Evolutionary conservation across 2,888 invertebrate genomes (phyloP).

Genomic region (Nemapogon koenigi): DNA sequence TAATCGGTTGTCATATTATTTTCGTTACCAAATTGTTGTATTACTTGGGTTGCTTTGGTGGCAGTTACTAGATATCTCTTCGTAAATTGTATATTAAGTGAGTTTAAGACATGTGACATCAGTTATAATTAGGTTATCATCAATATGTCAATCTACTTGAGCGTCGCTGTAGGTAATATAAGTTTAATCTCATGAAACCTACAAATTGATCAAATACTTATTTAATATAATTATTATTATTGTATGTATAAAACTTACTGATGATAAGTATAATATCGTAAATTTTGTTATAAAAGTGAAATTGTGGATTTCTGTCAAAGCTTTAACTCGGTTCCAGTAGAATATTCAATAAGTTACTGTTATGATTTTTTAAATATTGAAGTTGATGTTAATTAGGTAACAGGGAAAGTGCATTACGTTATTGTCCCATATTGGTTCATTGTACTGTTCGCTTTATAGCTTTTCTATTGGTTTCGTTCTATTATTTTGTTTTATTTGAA

Average conservation of each 20-base stretch:
- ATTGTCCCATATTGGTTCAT: conserved; percentile 57
- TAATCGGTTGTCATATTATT: conserved; percentile 54
- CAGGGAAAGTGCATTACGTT: conserved; percentile 59
- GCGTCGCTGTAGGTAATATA: too few relatives aligned
- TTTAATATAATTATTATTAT: conserved; percentile 50
- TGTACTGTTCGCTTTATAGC: conserved; percentile 51
- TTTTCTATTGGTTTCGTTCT: conserved; percentile 50
- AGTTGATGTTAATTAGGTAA: conserved; percentile 61
- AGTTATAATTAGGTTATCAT: conserved; percentile 3
- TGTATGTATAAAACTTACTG: too few relatives aligned
- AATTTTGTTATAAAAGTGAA: conserved; percentile 58
- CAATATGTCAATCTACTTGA: conserved; percentile 2
- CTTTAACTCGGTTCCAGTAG: conserved; percentile 66
- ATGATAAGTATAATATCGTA: conserved; percentile 58
- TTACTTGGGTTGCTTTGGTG: conserved; percentile 53
- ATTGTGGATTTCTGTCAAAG: conserved; percentile 58
- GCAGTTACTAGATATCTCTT: conserved; percentile 34
- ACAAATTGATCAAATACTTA: conserved; percentile 63
- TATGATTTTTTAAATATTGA: conserved; percentile 59
- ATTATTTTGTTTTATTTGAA: conserved; percentile 56
- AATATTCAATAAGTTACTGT: conserved; percentile 64
- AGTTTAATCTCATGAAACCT: conserved; percentile 16
- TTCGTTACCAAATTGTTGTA: conserved; percentile 65
- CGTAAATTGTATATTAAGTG: not conserved
- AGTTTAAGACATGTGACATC: not conserved